Evolutionary conservation across 2,888 invertebrate genomes (phyloP).

Genomic region (Hypselothyrea guttata): DNA sequence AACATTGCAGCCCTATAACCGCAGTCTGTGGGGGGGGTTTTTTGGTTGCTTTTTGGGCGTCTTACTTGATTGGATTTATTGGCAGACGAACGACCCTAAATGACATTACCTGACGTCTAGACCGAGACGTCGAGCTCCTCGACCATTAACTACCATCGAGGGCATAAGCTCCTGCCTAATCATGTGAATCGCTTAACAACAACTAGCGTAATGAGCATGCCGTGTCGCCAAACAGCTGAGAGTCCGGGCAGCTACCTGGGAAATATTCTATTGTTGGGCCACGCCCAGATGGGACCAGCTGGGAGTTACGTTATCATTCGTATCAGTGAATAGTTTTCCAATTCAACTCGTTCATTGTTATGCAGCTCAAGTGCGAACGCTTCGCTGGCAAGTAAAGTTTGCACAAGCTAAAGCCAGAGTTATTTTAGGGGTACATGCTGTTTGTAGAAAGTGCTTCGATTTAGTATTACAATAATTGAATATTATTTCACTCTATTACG

Average conservation of each 20-base stretch:
- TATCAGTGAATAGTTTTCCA: slow-evolving; percentile 21
- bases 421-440: not conserved
- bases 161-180: slow-evolving; percentile 18
- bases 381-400: too few species aligned
- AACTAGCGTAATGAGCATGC: slow-evolving; percentile 15
- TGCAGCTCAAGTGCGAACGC: not conserved
- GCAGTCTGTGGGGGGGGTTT: slow-evolving; percentile 6
- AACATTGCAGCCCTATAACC: slow-evolving; percentile 1
- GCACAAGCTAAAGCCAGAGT: too few species aligned
- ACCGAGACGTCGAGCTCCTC: slow-evolving; percentile 45
- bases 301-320: slow-evolving; percentile 6
- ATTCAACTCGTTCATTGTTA: slow-evolving; percentile 4
- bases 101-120: slow-evolving; percentile 71
- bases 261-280: slow-evolving; percentile 42
- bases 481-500: too few species aligned
- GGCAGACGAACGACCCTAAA: slow-evolving; percentile 63
- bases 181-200: slow-evolving; percentile 18
- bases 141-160: slow-evolving; percentile 21
- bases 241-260: too few species aligned
- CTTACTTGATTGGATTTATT: slow-evolving; percentile 66
- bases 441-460: too few species aligned
- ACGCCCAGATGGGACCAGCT: slow-evolving; percentile 42
- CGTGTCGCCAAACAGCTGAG: slow-evolving; percentile 27
- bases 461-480: too few species aligned
- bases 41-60: slow-evolving; percentile 3